A percentile compares a stretch with the other conserved stretches of the same genome.
phyloP scores from a whole-genome alignment of 2,113 vertebrate species.

The Rynchops niger region DNA sequence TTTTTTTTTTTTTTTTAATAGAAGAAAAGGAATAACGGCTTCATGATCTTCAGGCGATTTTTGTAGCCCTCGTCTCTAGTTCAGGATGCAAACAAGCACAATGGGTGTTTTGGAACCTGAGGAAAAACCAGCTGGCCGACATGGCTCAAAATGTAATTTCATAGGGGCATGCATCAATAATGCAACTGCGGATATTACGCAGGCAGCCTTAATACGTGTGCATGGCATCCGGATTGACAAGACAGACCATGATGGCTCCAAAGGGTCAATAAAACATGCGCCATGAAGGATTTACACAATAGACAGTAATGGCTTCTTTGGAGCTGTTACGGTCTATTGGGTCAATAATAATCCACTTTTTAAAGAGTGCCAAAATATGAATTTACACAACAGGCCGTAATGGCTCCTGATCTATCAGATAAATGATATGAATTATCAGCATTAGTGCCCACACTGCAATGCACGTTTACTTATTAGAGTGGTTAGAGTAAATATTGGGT shows the following conservation, averaged over 20 bases:
- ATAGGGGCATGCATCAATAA: not conserved
- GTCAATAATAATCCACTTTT: slow-evolving; percentile 77
- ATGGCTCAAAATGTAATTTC: not conserved
- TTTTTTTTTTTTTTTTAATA: not conserved
- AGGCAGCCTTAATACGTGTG: not conserved
- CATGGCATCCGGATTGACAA: slow-evolving; percentile 54
- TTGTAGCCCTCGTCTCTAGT: not conserved
- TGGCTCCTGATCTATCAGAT: slow-evolving; percentile 68
- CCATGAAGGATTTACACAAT: slow-evolving; percentile 67
- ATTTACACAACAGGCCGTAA: slow-evolving; percentile 63
- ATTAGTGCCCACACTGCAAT: not conserved
- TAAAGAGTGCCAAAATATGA: slow-evolving; percentile 75
- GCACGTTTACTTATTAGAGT: not conserved
- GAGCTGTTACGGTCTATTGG: slow-evolving; percentile 71
- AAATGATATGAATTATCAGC: slow-evolving; percentile 54
- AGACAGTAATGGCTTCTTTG: slow-evolving; percentile 75
- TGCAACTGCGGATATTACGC: not conserved
- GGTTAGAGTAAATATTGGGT: not conserved
- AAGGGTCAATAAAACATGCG: slow-evolving; percentile 67
- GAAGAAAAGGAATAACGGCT: not conserved
- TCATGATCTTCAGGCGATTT: not conserved
- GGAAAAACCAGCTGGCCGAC: not conserved
- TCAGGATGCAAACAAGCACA: not conserved
- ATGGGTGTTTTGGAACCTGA: slow-evolving; percentile 22
- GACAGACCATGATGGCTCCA: slow-evolving; percentile 59